Evolutionary conservation across 2,797 vertebrate species (phyloP), one percentile per base, ranked within the genome.

Genomic region (Spea hammondii): DNA sequence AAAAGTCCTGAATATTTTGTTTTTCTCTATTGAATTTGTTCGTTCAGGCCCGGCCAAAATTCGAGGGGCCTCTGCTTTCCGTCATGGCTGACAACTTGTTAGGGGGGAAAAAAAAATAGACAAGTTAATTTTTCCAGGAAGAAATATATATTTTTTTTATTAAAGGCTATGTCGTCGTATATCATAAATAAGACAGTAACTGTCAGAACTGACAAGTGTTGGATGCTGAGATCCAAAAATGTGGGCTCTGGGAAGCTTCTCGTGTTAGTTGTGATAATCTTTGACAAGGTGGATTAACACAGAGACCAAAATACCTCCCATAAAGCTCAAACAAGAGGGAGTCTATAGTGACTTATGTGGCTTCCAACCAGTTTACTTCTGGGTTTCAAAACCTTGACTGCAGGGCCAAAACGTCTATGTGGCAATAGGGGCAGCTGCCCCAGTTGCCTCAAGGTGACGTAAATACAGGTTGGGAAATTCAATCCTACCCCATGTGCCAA

Each of bases 121-220:
- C n/a, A n/a, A 72, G 32, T 72, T 14, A 57, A 49, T 66, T 53
- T 53, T 78, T 72, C 51, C 77, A 67, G 53, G 45, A 73, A 72
- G 70, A 72, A 78, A 62, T 74, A 74, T 74, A 12, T 65, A 60
- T 69, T 79, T 73, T 74, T 74, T 67, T 74, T 74, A 79, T 79
- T 79, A 74, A 65, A 68, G 55, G 78, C 65, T 44, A 49, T 64
- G 65, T 69, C 71, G 65, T 79, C 11, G 70, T 48, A 74, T 70
- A 69, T 73, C 65, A 74, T 79, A 79, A 79, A 73, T 79, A 74
- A 44, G 55, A 48, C 77, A 68, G 64, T 73, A 79, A 64, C 78
- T 74, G 78, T 79, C 78, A 79, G 70, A 60, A 64, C 32, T 79
- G 78, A 79, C 78, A 74, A 62, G 65, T 12, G 47, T 70, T 65